Conservation (phyloP, 2,797 vertebrate species). For the Smutsia temminckii region DNA sequence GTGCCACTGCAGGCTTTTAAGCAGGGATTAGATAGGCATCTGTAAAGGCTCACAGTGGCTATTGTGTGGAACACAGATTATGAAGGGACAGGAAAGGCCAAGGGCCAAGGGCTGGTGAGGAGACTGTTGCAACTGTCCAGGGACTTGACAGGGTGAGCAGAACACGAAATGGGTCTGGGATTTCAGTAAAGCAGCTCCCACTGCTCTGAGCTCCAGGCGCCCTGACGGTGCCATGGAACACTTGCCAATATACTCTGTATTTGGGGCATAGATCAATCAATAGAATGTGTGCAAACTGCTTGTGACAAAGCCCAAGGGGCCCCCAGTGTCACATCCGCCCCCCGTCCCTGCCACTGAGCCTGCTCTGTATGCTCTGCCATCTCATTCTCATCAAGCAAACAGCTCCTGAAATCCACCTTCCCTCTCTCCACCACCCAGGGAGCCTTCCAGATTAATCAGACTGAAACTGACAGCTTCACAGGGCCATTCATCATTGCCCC, state of each 20-base stretch:
- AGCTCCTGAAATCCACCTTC: neutral
- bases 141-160: neutral
- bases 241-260: neutral
- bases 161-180: neutral
- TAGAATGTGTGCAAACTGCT: neutral
- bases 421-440: neutral
- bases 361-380: neutral
- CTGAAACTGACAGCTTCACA: constrained; percentile 1
- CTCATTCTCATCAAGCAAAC: neutral
- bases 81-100: neutral
- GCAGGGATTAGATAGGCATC: neutral
- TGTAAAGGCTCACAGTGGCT: neutral
- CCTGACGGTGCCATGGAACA: neutral
- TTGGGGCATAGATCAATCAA: neutral
- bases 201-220: neutral
- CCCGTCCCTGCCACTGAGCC: neutral
- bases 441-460: constrained; percentile 32
- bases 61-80: neutral
- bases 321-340: neutral
- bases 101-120: neutral
- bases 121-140: neutral
- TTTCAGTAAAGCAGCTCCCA: neutral
- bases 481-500: neutral
- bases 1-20: neutral
- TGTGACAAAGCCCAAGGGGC: constrained; percentile 11